Base-by-base conservation (phyloP, 2,113 vertebrate species). In the Eleginops maclovinus region DNA sequence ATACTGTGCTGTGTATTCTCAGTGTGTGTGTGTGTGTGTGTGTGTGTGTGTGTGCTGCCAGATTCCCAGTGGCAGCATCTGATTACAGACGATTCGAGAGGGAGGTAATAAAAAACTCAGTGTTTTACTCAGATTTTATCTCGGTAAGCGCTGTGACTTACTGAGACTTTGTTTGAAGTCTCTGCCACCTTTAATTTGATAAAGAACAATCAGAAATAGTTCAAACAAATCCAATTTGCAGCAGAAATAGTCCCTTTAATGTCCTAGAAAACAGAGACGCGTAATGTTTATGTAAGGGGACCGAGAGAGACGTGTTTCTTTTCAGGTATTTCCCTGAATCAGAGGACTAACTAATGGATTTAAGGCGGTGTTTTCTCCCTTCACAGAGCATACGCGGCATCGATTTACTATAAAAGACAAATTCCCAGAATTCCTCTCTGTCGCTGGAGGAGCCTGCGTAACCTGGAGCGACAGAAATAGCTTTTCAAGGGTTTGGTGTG, bases 391-490 rank as follows among this genome's bases (percentile, higher is more conserved):
- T 19, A 0, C 2, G 46, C 4, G 7, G 7, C 46, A 41, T 40
- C 9, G 53, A 46, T 66, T 62, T 16, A 44, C 59, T 22, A 36
- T 43, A 44, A 53, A 75, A 51, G 56, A 53, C 28, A 1, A 44
- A 74, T 56, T 78, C 75, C 16, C 58, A 70, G 59, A 55, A 63
- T 70, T 79, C 70, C 68, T 63, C 41, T 47, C 53, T 1, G 21
- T 31, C 10, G 65, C 50, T 10, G 60, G 51, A 81, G 78, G 70
- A 84, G 60, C 36, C 19, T 22, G 31, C 15, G 26, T 70, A 75
- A 86, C 82, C 86, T 12, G 68, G 6, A 70, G 80, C 55, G 54
- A 72, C 85, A 82, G 72, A 90, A 88, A 87, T 86, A 82, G 66
- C 69, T 78, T 64, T 77, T 83, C 65, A 80, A 41, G 58, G 43